phyloP scores from a whole-genome alignment of 1,140 invertebrate genomes.

The Coelopa frigida region DNA sequence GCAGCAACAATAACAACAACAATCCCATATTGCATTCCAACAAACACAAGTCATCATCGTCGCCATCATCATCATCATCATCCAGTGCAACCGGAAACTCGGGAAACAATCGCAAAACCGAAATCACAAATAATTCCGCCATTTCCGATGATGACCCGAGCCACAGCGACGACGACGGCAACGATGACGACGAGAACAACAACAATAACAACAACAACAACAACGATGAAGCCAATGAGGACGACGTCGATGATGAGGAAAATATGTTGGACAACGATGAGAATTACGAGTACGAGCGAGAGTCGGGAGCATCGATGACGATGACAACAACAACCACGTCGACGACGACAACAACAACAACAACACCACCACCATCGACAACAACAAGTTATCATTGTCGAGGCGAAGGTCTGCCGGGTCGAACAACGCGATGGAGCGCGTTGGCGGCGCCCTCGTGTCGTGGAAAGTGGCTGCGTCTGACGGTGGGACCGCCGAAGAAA shows the following conservation, averaged over 20 bases:
- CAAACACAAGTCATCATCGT: too few species aligned
- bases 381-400: constrained; percentile 66
- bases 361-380: constrained; percentile 19
- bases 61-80: too few species aligned
- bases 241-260: constrained; percentile 17
- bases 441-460: constrained; percentile 70
- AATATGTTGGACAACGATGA: constrained; percentile 15
- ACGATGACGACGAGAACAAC: constrained; percentile 11
- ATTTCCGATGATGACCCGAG: constrained; percentile 11
- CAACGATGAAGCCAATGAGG: constrained; percentile 16
- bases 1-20: too few species aligned
- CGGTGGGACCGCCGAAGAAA: constrained; percentile 52
- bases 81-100: not conserved
- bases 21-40: too few species aligned
- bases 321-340: not conserved
- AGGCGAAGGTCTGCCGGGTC: constrained; percentile 64
- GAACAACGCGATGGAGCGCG: constrained; percentile 68
- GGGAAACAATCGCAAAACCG: constrained; percentile 4
- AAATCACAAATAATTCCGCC: constrained; percentile 13
- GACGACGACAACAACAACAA: constrained; percentile 11
- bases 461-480: constrained; percentile 72
- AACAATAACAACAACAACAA: constrained; percentile 16
- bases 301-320: not conserved
- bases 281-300: constrained; percentile 17
- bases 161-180: constrained; percentile 29